phyloP scores from a whole-genome alignment of 1,140 invertebrate species.

The Zaprionus inermis region DNA sequence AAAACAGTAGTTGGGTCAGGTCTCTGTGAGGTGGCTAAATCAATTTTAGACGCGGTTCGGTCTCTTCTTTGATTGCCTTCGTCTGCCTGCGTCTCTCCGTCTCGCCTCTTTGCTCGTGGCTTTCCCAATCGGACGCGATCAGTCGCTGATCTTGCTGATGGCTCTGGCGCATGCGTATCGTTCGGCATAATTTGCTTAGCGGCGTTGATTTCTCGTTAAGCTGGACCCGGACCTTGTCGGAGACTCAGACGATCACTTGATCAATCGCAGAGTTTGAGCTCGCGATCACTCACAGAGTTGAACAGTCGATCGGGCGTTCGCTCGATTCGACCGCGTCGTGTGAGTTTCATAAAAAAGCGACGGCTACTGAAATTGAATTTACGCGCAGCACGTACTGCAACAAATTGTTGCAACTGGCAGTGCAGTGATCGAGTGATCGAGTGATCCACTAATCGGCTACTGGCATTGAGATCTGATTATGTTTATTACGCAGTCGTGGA shows the following conservation, averaged over 20 bases:
- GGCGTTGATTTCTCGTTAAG: conserved; percentile 82
- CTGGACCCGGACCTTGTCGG: conserved; percentile 36
- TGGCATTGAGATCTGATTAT: conserved; percentile 71
- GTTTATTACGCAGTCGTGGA: conserved; percentile 1
- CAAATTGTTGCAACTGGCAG: conserved; percentile 62
- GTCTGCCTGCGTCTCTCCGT: conserved; percentile 23
- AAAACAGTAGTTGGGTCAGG: conserved; percentile 83
- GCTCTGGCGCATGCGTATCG: conserved; percentile 79
- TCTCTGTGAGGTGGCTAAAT: conserved; percentile 75
- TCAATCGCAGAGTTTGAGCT: background rate
- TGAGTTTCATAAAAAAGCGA: conserved; percentile 52
- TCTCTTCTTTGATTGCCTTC: conserved; percentile 59
- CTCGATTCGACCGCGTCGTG: conserved; percentile 25
- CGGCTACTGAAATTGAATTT: conserved; percentile 83
- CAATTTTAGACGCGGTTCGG: conserved; percentile 69
- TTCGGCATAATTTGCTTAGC: conserved; percentile 82
- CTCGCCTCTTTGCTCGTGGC: background rate
- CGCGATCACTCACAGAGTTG: background rate
- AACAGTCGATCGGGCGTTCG: too few species aligned
- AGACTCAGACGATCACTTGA: conserved; percentile 1
- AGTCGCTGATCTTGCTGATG: conserved; percentile 56
- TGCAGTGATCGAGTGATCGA: conserved; percentile 3
- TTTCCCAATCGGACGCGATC: conserved; percentile 37
- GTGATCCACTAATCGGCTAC: conserved; percentile 47
- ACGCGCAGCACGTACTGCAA: conserved; percentile 77